Conservation (phyloP, 2,797 vertebrate genomes). For the Leontocebus nigricollis region DNA sequence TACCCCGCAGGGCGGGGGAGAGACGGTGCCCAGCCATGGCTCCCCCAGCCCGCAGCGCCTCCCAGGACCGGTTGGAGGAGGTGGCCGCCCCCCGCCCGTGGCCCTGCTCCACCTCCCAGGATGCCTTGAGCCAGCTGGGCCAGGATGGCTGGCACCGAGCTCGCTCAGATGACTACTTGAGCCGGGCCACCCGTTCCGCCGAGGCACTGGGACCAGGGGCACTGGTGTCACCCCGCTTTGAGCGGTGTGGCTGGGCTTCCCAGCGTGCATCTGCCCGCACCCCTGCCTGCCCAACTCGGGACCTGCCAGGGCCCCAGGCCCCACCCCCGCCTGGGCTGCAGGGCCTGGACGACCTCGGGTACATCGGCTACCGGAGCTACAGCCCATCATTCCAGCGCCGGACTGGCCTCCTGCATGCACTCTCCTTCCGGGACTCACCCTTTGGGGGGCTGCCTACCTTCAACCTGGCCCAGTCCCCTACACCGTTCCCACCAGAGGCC, state of each 20-base stretch:
- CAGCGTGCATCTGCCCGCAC: constrained; percentile 68
- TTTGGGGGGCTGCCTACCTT: constrained; percentile 91
- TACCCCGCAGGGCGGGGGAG: constrained; percentile 86
- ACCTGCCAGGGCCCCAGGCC: constrained; percentile 78
- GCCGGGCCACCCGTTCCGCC: constrained; percentile 89
- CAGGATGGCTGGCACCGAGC: constrained; percentile 85
- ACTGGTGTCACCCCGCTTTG: constrained; percentile 86
- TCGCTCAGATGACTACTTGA: constrained; percentile 91
- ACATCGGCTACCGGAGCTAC: constrained; percentile 97
- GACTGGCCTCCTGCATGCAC: constrained; percentile 94
- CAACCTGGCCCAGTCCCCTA: constrained; percentile 79
- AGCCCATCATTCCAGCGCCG: constrained; percentile 97
- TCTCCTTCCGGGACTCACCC: constrained; percentile 94
- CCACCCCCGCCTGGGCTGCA: constrained; percentile 83
- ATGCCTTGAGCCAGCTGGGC: constrained; percentile 91
- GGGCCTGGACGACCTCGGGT: constrained; percentile 90
- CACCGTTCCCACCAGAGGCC: constrained; percentile 44
- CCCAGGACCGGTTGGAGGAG: constrained; percentile 92
- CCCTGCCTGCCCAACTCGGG: constrained; percentile 77
- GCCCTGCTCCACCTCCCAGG: constrained; percentile 96
- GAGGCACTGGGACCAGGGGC: constrained; percentile 90
- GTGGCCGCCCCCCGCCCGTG: constrained; percentile 82
- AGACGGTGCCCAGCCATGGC: constrained; percentile 82
- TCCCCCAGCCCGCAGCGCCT: constrained; percentile 92
- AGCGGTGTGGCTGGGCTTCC: constrained; percentile 79